phyloP scores from a whole-genome alignment of 2,797 vertebrate genomes.

The Syngnathus rostellatus region DNA sequence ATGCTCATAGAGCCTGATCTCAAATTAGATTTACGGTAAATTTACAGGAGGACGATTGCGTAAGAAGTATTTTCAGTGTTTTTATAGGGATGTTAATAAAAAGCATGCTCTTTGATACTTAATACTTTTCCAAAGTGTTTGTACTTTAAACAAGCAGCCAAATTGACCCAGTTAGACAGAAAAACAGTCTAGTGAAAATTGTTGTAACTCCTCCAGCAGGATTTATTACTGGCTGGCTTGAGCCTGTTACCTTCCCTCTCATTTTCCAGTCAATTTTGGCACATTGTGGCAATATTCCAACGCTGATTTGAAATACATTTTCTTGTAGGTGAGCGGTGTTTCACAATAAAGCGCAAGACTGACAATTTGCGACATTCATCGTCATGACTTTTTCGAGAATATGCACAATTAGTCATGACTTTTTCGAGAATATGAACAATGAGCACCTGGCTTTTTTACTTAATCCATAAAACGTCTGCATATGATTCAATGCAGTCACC shows the following conservation, averaged over 20 bases:
- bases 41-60: neutral
- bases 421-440: slow-evolving; percentile 32
- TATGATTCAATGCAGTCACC: slow-evolving; percentile 13
- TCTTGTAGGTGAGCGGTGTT: neutral
- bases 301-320: neutral
- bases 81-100: neutral
- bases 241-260: neutral
- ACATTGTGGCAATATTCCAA: neutral
- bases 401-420: slow-evolving; percentile 26
- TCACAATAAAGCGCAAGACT: neutral
- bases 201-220: no score
- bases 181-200: no score
- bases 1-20: neutral
- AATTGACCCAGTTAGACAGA: neutral
- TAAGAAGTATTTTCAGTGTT: neutral
- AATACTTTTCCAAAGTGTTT: no score
- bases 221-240: neutral
- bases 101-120: no score
- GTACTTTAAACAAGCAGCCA: neutral
- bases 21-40: neutral
- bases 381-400: slow-evolving; percentile 18
- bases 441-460: slow-evolving; percentile 25
- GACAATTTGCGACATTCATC: neutral
- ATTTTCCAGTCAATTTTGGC: neutral
- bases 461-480: slow-evolving; percentile 40